Conservation (phyloP, 35 echinoderm and acorn worm genomes). For the Eucidaris tribuloides region DNA sequence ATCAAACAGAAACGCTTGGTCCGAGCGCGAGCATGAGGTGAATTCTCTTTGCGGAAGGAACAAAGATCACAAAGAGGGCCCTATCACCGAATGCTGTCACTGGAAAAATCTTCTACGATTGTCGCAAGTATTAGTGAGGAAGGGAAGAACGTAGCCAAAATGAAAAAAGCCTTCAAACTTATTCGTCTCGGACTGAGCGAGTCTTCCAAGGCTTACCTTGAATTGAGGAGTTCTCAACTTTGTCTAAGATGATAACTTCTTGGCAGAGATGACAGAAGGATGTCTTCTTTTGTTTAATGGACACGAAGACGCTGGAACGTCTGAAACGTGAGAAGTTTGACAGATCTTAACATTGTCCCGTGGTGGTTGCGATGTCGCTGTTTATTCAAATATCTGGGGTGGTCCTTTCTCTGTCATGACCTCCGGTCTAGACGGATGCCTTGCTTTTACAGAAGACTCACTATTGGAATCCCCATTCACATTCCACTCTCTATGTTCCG, state of each 20-base stretch:
- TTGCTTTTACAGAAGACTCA: slow-evolving; percentile 1
- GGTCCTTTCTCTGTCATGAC: slow-evolving; percentile 17
- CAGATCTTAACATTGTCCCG: background rate
- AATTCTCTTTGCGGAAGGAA: background rate
- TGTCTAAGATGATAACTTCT: too few species aligned
- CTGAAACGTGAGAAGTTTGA: slow-evolving; percentile 25
- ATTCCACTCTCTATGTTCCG: slow-evolving; percentile 11
- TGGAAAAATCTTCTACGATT: background rate
- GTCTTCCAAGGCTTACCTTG: too few species aligned
- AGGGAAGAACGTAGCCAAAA: background rate
- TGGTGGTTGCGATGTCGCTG: background rate
- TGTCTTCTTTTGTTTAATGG: background rate
- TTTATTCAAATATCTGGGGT: background rate
- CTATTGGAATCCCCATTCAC: background rate
- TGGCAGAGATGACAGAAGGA: too few species aligned
- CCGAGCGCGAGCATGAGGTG: background rate
- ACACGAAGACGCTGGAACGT: background rate
- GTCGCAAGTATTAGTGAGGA: background rate
- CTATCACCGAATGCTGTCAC: background rate
- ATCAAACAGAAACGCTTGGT: background rate
- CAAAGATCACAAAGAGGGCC: background rate
- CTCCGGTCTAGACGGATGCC: background rate
- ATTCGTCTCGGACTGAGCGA: too few species aligned
- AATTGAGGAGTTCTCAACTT: too few species aligned
- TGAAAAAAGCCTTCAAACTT: too few species aligned